Evolutionary conservation across 1,140 invertebrate species (phyloP).

Genomic region (Dendroctonus valens): DNA sequence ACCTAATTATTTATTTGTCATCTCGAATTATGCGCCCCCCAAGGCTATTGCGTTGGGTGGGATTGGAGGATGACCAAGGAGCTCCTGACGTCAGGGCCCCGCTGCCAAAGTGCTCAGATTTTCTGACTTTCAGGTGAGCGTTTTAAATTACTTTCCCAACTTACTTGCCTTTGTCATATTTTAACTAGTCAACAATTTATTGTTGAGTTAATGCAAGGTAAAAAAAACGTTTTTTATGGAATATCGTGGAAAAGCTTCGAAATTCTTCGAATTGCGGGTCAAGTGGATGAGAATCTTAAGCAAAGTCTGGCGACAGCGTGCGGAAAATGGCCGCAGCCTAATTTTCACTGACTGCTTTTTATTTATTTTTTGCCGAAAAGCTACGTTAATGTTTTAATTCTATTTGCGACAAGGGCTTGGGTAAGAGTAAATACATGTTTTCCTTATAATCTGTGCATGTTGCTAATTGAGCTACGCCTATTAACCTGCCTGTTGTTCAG

Average conservation of each 20-base stretch:
- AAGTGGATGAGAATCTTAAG: neutral
- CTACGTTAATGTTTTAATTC: constrained; percentile 29
- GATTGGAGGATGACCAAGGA: constrained; percentile 21
- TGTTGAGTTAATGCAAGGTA: neutral
- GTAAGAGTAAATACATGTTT: constrained; percentile 14
- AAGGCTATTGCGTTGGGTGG: constrained; percentile 21
- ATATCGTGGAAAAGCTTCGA: neutral
- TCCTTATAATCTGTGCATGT: neutral
- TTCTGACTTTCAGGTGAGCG: neutral
- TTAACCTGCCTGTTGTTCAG: neutral
- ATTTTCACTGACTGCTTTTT: constrained; percentile 27
- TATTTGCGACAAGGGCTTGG: constrained; percentile 17
- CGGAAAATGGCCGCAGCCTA: constrained; percentile 26
- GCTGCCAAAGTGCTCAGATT: constrained; percentile 9
- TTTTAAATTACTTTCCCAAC: constrained; percentile 3
- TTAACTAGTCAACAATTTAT: neutral
- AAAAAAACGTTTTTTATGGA: neutral
- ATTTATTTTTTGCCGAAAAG: constrained; percentile 30
- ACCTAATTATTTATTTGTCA: constrained; percentile 23
- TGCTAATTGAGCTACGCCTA: neutral
- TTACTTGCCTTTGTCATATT: constrained; percentile 7
- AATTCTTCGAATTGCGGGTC: too few relatives aligned
- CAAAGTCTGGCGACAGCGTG: constrained; percentile 8
- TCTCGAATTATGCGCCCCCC: constrained; percentile 16
- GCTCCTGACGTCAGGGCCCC: constrained; percentile 13